Percentiles rank a stretch among this genome's conserved stretches.
Evolutionary conservation across 2,888 invertebrate species (phyloP).

Genomic region (Drosophila birchii): DNA sequence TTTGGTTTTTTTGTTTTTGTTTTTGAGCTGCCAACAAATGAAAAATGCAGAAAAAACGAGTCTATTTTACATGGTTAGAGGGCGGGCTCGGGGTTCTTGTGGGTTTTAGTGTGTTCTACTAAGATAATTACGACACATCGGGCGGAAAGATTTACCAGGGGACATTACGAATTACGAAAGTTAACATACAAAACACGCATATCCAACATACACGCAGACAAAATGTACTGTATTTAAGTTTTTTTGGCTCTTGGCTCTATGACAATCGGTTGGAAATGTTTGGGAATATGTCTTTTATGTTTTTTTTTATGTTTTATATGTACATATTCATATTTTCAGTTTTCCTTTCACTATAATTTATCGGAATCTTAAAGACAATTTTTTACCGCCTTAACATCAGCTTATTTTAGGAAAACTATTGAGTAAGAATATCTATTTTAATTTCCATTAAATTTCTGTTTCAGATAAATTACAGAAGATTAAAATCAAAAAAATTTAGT

Average conservation of each 20-base stretch:
- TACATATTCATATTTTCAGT: no score
- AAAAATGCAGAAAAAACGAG: constrained; percentile 50
- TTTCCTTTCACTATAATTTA: no score
- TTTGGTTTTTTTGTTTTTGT: constrained; percentile 1
- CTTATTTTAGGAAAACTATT: no score
- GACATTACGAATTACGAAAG: constrained; percentile 40
- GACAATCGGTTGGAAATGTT: constrained; percentile 23
- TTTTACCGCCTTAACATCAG: no score
- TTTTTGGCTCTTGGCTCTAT: background rate
- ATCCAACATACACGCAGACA: constrained; percentile 41
- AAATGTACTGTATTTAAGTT: constrained; percentile 4
- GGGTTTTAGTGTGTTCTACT: constrained; percentile 44
- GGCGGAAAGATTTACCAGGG: constrained; percentile 34
- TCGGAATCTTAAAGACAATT: no score
- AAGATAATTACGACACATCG: constrained; percentile 47
- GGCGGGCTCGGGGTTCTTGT: constrained; percentile 25
- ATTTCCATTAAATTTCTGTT: no score
- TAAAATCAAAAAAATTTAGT: no score
- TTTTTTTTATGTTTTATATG: no score
- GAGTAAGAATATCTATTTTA: no score
- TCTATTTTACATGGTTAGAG: constrained; percentile 46
- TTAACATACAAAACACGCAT: constrained; percentile 45
- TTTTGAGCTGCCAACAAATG: constrained; percentile 42
- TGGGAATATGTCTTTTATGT: background rate
- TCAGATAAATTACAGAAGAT: no score